phyloP scores from a whole-genome alignment of 2,888 invertebrate genomes.

The Caenorhabditis doughertyi region DNA sequence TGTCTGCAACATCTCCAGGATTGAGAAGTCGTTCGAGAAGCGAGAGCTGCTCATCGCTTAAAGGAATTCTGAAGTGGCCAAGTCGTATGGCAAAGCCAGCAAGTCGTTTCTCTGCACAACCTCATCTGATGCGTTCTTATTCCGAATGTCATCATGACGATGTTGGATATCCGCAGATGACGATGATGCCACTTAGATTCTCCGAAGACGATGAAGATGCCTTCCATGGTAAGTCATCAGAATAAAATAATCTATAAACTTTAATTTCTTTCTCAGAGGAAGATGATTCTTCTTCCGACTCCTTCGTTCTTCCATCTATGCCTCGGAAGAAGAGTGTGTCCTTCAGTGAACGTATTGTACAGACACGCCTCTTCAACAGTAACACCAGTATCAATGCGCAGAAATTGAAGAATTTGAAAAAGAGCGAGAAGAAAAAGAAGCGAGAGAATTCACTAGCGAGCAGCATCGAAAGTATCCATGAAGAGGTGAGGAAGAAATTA shows the following conservation, averaged over 20 bases:
- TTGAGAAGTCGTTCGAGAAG: conserved; percentile 45
- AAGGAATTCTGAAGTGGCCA: conserved; percentile 64
- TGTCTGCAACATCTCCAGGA: conserved; percentile 8
- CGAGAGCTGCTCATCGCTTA: conserved; percentile 47
- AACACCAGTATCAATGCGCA: conserved; percentile 56
- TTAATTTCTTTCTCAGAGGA: conserved; percentile 22
- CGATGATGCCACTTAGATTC: conserved; percentile 52
- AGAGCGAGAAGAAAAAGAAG: conserved; percentile 66
- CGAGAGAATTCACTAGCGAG: conserved; percentile 43
- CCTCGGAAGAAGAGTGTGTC: conserved; percentile 63
- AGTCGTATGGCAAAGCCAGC: not conserved
- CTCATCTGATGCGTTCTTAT: conserved; percentile 50
- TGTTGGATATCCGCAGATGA: not conserved
- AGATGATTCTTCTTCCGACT: conserved; percentile 48
- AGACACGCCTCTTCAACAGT: conserved; percentile 61
- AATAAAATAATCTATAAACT: not conserved
- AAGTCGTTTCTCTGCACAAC: conserved; percentile 8
- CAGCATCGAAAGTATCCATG: conserved; percentile 48
- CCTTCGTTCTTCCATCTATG: conserved; percentile 32
- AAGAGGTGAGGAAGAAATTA: too few relatives aligned
- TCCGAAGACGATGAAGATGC: conserved; percentile 61
- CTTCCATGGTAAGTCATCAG: conserved; percentile 44
- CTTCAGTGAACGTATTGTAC: conserved; percentile 59
- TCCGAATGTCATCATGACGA: conserved; percentile 62
- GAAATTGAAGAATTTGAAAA: conserved; percentile 57